phyloP scores from a whole-genome alignment of 2,888 invertebrate species.

The Epinotia bilunana region DNA sequence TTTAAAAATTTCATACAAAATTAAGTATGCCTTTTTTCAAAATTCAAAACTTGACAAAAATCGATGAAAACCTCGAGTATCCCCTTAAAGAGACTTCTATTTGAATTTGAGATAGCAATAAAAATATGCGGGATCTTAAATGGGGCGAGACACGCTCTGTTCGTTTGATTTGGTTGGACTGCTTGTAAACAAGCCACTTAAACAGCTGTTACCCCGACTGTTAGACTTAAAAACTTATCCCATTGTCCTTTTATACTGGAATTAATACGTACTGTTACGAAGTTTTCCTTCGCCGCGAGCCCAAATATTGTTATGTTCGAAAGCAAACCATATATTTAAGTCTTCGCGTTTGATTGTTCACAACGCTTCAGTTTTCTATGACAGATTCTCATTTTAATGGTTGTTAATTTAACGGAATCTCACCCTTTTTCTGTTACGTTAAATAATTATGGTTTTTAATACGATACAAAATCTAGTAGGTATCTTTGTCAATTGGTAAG shows the following conservation, averaged over 20 bases:
- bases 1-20: no score
- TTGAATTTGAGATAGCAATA: constrained; percentile 7
- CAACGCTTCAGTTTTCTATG: background rate
- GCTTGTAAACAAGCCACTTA: constrained; percentile 39
- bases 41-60: no score
- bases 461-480: no score
- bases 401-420: no score
- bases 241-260: constrained; percentile 32
- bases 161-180: constrained; percentile 13
- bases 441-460: no score
- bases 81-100: no score
- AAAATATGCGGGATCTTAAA: constrained; percentile 18
- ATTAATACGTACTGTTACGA: constrained; percentile 31
- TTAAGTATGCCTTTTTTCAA: no score
- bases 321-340: background rate
- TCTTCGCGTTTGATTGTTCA: background rate
- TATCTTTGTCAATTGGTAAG: no score
- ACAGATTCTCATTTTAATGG: background rate
- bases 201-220: constrained; percentile 34
- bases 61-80: no score
- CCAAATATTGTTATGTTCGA: background rate
- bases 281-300: constrained; percentile 19
- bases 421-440: no score
- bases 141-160: constrained; percentile 15
- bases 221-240: constrained; percentile 30